Base-by-base conservation (phyloP, 1,140 invertebrate species). In the Vanessa tameamea region DNA sequence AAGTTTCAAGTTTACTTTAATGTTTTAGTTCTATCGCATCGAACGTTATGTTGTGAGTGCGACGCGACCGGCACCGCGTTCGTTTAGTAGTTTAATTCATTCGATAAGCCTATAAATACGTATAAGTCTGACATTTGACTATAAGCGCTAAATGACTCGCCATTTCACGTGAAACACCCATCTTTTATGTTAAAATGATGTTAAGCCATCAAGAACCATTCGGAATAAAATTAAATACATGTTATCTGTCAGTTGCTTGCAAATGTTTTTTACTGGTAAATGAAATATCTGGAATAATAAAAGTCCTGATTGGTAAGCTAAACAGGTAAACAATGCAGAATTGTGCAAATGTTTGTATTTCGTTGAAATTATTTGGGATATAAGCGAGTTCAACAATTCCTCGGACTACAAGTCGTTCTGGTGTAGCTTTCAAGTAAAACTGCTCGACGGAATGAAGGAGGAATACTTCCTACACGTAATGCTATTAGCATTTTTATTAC, bases 101-200 rank as follows among this genome's bases (percentile, higher is more conserved):
- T 43, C 37, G 37, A 9, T 63, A 43, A 43, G 31, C 15, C 2
- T 63, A 63, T 63, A 63, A 43, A 43, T 43, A 63, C 43, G 43
- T 14, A 63, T 11, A 23, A 63, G 43, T 14, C 11, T 9, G 59
- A 63, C 59, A 43, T 43, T 63, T 63, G 59, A n/a, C 31, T 63
- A 43, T 43, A 63, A 15, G 26, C 26, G 31, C 9, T 43, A 43
- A 63, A 63, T 37, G 31, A 63, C 31, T n/a, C n/a, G 59, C 59
- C 31, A 16, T 63, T 63, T 63, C 59, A 43, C 15, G 59, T 63
- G 31, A 37, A 63, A 63, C 6, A n/a, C 7, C 43, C 15, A 63
- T 37, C n/a, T 8, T 15, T 43, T 63, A 16, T 12, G 15, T 43
- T n/a, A 43, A 63, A 63, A 16, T 63, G 26, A 43, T 63, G 31